Evolutionary conservation across 2,888 invertebrate genomes (phyloP).

Genomic region (Notodonta ziczac): DNA sequence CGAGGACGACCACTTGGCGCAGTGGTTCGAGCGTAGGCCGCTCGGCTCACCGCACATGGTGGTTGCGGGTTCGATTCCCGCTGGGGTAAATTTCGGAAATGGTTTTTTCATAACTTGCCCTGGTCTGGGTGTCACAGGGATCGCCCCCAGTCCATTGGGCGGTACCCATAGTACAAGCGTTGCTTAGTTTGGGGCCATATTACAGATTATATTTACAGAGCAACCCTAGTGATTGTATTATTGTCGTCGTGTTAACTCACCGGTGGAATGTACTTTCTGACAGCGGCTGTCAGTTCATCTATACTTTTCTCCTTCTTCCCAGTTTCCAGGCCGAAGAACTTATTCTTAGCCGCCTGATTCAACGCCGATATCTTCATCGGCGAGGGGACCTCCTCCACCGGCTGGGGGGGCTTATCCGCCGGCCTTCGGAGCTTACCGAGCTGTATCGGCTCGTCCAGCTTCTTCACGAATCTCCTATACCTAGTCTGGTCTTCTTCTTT

Average conservation of each 20-base stretch:
- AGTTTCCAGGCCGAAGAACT: conserved; percentile 72
- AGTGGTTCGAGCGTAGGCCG: not conserved
- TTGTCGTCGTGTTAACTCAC: conserved; percentile 47
- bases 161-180: no score
- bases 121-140: no score
- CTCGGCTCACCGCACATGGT: no score
- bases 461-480: conserved; percentile 62
- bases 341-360: conserved; percentile 75
- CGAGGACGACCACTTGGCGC: no score
- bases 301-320: conserved; percentile 69
- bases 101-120: no score
- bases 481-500: conserved; percentile 64
- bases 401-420: conserved; percentile 52
- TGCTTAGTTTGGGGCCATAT: no score
- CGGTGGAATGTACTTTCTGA: conserved; percentile 77
- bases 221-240: no score
- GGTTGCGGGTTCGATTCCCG: no score
- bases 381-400: conserved; percentile 54
- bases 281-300: conserved; percentile 73
- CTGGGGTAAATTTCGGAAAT: no score
- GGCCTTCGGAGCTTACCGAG: conserved; percentile 70
- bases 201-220: no score
- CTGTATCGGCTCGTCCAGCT: conserved; percentile 71
- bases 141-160: no score
- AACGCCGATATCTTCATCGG: conserved; percentile 69